These are phyloP conservation scores for Deroptyus accipitrinus DNA, from an alignment of 2,113 vertebrate species.

Conservation along the genomic window DNA sequence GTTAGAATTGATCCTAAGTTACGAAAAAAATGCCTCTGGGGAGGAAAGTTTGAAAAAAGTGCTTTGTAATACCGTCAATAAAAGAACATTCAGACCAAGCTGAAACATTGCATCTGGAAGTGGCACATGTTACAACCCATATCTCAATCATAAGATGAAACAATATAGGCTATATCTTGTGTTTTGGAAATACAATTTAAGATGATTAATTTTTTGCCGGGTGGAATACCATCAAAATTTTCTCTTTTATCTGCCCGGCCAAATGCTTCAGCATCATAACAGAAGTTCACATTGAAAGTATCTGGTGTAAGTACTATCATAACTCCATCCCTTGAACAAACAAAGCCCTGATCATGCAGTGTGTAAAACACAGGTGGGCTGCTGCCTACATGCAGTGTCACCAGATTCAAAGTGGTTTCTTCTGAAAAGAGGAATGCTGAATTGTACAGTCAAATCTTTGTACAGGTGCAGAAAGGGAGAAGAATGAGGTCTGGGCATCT, in stretches of 20 bases:
- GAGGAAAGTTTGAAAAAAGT: conserved; percentile 19
- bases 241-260: not conserved
- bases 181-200: not conserved
- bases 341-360: not conserved
- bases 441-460: not conserved
- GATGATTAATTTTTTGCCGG: not conserved
- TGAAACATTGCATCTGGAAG: not conserved
- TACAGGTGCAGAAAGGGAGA: not conserved
- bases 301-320: not conserved
- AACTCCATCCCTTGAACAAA: not conserved
- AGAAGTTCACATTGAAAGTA: not conserved
- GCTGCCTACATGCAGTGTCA: not conserved
- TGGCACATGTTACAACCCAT: not conserved
- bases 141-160: not conserved
- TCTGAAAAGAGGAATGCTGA: not conserved
- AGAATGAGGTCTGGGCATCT: not conserved
- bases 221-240: not conserved
- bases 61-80: not conserved
- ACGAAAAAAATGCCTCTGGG: conserved; percentile 82
- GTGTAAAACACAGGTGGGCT: not conserved
- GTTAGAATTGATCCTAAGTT: conserved; percentile 87
- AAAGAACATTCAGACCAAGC: not conserved
- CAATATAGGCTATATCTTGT: not conserved
- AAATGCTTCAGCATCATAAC: not conserved
- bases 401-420: not conserved